Evolutionary conservation across 2,797 vertebrate genomes (phyloP), one percentile per base, ranked within the genome.

Genomic region (Chlorospingus semifuscus): DNA sequence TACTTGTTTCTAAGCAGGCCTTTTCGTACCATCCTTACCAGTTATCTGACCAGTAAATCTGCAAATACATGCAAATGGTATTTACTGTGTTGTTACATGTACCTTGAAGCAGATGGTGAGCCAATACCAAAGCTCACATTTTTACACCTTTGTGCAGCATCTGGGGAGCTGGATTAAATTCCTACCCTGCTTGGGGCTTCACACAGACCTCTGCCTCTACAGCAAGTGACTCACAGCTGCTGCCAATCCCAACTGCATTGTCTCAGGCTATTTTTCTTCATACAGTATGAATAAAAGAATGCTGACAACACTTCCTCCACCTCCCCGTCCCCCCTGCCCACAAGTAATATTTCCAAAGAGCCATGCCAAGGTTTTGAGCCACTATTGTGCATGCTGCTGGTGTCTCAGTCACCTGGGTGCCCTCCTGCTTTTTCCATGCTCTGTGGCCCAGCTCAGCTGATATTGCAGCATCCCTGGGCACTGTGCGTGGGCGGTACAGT

Each of bases 11-110:
- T 70, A 63, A 83, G 77, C 27, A 92, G 60, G 23, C 41, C 49
- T 80, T 90, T 90, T 77, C 72, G 68, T 92, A 37, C 84, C 91
- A 83, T 60, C 52, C 61, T 88, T 68, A 63, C 79, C 68, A 34
- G 69, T 94, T 94, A 96, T 91, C 94, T 93, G 69, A 81, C 89
- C 87, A 50, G 68, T 68, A 78, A 83, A 95, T 94, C 94, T 95
- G 79, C 79, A 81, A 78, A 85, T 52, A 59, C 77, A 49, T 39
- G 63, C 90, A 80, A 70, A 77, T 0, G 24, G 81, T 83, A 87
- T 92, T 95, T 87, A 93, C 64, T 87, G 32, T 93, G 92, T 82
- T 90, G 41, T 83, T 95, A 90, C 93, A 85, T 1, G 50, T 60
- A 83, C 36, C 68, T 84, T 4, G 6, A 91, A 87, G 89, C 82